A percentile compares a stretch with the other conserved stretches of the same genome.
Evolutionary conservation across 2,797 vertebrate species (phyloP).

Genomic region (Myiothlypis chrysogaster): DNA sequence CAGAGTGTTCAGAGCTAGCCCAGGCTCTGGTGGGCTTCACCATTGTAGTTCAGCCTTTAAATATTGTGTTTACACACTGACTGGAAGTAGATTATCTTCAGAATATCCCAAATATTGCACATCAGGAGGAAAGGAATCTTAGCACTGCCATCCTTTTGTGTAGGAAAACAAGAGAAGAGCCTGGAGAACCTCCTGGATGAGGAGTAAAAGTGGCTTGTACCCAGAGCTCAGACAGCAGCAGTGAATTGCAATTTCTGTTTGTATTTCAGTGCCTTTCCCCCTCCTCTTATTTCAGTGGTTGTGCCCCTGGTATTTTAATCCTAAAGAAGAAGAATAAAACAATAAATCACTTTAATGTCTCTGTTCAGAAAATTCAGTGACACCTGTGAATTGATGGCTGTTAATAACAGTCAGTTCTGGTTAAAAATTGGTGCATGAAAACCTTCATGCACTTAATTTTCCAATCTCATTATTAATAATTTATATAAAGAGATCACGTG

Average conservation of each 20-base stretch:
- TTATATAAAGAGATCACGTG: background rate
- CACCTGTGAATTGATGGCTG: background rate
- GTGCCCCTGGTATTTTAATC: background rate
- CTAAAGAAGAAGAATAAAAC: background rate
- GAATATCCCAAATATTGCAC: background rate
- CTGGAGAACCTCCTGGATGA: background rate
- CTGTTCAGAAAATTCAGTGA: background rate
- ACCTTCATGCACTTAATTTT: background rate
- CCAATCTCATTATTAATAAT: background rate
- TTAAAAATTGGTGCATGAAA: background rate
- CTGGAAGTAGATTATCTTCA: background rate
- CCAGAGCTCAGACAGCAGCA: background rate
- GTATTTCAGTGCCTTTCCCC: background rate
- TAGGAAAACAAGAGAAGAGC: background rate
- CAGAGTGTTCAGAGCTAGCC: background rate
- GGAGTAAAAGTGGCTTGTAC: background rate
- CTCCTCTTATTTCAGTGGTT: background rate
- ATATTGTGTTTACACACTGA: background rate
- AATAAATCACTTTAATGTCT: background rate
- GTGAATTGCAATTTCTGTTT: background rate
- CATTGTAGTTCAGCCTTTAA: background rate
- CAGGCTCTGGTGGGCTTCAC: background rate
- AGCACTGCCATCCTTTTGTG: background rate
- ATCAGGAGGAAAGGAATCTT: background rate
- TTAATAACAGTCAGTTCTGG: background rate